A percentile compares a stretch with the other conserved stretches of the same genome.
These are phyloP conservation scores for Platycheirus rosarum DNA, from an alignment of 2,888 invertebrate genomes.

Conservation along the genomic window DNA sequence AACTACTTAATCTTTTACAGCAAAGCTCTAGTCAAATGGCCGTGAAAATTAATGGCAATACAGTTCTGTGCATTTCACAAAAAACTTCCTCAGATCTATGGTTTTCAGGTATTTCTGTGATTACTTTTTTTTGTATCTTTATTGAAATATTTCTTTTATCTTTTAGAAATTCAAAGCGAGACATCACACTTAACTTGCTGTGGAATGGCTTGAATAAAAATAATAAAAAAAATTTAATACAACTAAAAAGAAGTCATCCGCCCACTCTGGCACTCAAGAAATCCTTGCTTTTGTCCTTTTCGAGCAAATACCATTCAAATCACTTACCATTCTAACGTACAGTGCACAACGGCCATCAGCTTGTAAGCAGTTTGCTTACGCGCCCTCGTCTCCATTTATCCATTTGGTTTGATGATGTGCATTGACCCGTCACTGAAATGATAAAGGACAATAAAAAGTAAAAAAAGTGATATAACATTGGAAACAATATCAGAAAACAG, in stretches of 20 bases:
- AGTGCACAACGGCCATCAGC: conserved; percentile 87
- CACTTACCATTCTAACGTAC: conserved; percentile 89
- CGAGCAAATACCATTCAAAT: conserved; percentile 34
- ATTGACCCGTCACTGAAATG: conserved; percentile 82
- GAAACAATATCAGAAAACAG: conserved; percentile 53
- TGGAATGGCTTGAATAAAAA: not conserved
- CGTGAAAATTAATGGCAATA: not conserved
- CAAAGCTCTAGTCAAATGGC: no score
- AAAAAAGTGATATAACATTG: conserved; percentile 59
- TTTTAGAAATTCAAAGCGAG: no score
- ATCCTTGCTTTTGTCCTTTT: not conserved
- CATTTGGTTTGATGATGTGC: conserved; percentile 83
- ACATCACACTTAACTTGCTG: not conserved
- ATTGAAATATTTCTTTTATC: not conserved
- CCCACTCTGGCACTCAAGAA: conserved; percentile 9
- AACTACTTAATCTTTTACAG: no score
- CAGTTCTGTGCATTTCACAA: no score
- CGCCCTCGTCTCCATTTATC: conserved; percentile 83
- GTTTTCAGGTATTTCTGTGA: conserved; percentile 4
- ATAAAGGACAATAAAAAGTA: conserved; percentile 70
- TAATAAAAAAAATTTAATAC: no score
- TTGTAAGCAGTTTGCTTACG: conserved; percentile 83
- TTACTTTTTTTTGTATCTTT: not conserved
- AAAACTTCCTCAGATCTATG: no score
- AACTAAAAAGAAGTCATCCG: no score